Evolutionary conservation across 2,888 invertebrate genomes (phyloP).

Genomic region (Drosophila bunnanda): DNA sequence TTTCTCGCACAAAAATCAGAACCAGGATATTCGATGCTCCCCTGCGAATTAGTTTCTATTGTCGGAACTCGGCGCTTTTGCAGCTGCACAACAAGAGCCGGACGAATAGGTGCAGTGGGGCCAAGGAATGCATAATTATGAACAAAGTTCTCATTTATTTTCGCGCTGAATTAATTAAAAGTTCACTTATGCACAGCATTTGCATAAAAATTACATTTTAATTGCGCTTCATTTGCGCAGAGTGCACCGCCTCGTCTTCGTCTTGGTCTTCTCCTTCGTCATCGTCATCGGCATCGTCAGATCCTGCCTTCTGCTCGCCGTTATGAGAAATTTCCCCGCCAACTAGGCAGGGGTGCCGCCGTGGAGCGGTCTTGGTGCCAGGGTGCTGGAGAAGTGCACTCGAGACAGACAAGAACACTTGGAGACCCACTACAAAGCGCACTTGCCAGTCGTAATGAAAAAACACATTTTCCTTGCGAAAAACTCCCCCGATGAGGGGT

Average conservation of each 20-base stretch:
- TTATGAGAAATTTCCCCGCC: slow-evolving; percentile 62
- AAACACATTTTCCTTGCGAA: slow-evolving; percentile 63
- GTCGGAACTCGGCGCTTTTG: slow-evolving; percentile 1
- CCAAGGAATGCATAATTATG: slow-evolving; percentile 69
- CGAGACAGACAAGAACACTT: slow-evolving; percentile 72
- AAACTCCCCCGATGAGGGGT: slow-evolving; percentile 10
- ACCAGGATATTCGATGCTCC: slow-evolving; percentile 3
- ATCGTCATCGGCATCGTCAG: slow-evolving; percentile 16
- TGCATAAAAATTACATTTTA: slow-evolving; percentile 80
- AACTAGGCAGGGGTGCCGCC: background rate
- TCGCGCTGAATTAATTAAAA: slow-evolving; percentile 79
- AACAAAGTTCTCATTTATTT: slow-evolving; percentile 73
- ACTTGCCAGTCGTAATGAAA: slow-evolving; percentile 75
- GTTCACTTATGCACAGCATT: slow-evolving; percentile 81
- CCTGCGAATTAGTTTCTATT: slow-evolving; percentile 35
- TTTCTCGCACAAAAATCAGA: background rate
- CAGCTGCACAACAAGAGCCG: slow-evolving; percentile 8
- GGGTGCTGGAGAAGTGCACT: slow-evolving; percentile 56
- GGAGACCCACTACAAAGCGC: slow-evolving; percentile 65
- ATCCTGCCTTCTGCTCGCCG: slow-evolving; percentile 23
- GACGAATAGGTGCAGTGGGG: slow-evolving; percentile 25
- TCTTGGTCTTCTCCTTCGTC: background rate
- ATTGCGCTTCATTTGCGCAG: slow-evolving; percentile 80
- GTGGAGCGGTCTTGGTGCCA: background rate
- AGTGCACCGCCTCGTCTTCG: slow-evolving; percentile 28